A percentile compares a stretch with the other conserved stretches of the same genome.
Conservation (phyloP, 2,113 vertebrate genomes). For the Hippocampus zosterae region DNA sequence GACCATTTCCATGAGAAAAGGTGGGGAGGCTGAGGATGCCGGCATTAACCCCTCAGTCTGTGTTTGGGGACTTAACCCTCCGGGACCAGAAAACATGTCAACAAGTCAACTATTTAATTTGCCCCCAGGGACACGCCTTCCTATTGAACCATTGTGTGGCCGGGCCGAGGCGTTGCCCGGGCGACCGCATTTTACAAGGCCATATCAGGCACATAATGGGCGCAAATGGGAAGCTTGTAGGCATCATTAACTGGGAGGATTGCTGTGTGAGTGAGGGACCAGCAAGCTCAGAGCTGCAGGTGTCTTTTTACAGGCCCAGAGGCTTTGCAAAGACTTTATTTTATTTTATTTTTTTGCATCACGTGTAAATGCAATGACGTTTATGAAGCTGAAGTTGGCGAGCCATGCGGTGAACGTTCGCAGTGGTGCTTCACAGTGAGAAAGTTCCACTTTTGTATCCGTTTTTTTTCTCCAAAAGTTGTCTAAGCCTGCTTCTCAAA, state of each 20-base stretch:
- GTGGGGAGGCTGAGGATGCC: slow-evolving; percentile 49
- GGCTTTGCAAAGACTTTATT: slow-evolving; percentile 15
- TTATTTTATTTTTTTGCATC: background rate
- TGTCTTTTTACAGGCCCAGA: slow-evolving; percentile 26
- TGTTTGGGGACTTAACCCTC: slow-evolving; percentile 69
- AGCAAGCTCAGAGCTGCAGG: slow-evolving; percentile 38
- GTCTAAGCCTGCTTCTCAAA: too few relatives aligned
- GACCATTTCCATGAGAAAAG: slow-evolving; percentile 77
- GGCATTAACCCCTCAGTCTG: slow-evolving; percentile 70
- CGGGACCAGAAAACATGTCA: slow-evolving; percentile 78
- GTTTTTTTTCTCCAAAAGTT: background rate
- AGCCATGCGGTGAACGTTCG: too few relatives aligned
- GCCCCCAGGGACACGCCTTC: slow-evolving; percentile 73
- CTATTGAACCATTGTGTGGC: slow-evolving; percentile 76
- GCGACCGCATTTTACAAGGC: slow-evolving; percentile 75
- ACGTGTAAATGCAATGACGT: background rate
- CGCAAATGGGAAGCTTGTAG: slow-evolving; percentile 75
- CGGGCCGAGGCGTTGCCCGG: slow-evolving; percentile 64
- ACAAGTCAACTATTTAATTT: slow-evolving; percentile 83
- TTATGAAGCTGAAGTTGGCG: background rate
- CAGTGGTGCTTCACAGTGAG: too few relatives aligned
- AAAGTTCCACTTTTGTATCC: too few relatives aligned
- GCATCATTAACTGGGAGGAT: slow-evolving; percentile 76
- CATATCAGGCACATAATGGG: slow-evolving; percentile 75
- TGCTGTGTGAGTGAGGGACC: slow-evolving; percentile 47